phyloP scores from a whole-genome alignment of 2,888 invertebrate genomes.

The Meliscaeva auricollis region DNA sequence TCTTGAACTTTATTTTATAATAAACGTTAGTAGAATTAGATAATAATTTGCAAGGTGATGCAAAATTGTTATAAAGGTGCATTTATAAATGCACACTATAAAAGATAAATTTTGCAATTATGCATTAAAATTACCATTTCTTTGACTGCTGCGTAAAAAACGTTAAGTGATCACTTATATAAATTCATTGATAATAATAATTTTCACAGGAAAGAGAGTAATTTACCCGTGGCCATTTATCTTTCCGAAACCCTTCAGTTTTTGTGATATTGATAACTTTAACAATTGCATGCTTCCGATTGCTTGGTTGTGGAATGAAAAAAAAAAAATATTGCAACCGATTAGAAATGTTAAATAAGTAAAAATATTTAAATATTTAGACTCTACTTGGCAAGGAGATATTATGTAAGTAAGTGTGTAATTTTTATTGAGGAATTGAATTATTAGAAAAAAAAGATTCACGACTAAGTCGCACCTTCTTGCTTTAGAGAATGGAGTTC shows the following conservation, averaged over 20 bases:
- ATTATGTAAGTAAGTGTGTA: no score
- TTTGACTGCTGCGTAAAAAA: conserved; percentile 38
- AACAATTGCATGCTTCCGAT: conserved; percentile 4
- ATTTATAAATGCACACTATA: neutral
- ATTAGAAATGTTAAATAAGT: conserved; percentile 4
- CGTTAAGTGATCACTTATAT: conserved; percentile 32
- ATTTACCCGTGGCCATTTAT: neutral
- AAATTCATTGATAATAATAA: conserved; percentile 21
- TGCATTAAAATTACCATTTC: conserved; percentile 37
- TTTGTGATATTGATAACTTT: neutral
- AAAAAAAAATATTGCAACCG: neutral
- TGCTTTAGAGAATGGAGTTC: no score
- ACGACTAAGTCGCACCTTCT: no score
- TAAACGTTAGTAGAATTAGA: conserved; percentile 2
- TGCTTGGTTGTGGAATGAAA: neutral
- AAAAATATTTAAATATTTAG: conserved; percentile 4
- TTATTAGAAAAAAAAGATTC: no score
- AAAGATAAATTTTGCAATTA: conserved; percentile 9
- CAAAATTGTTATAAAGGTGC: neutral
- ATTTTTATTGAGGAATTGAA: no score
- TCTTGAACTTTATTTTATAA: conserved; percentile 18
- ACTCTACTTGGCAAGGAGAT: no score
- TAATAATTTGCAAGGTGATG: conserved; percentile 14
- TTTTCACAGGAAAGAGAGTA: neutral
- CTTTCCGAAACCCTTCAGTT: neutral